Base-by-base conservation (phyloP, 2,113 vertebrate species). In the Laticauda laticaudata region DNA sequence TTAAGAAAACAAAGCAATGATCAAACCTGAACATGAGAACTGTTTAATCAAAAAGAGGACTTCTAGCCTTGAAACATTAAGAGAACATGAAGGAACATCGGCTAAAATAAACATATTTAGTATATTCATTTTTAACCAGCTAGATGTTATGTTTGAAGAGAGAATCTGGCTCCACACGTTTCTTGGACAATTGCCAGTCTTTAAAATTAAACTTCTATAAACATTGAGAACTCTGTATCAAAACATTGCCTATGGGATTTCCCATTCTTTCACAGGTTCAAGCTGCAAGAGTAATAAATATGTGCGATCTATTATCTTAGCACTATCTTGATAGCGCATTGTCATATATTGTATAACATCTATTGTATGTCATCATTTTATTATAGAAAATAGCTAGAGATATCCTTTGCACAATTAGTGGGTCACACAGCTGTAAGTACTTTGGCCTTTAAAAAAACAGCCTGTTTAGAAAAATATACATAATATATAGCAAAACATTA, bases 391-490 rank as follows among this genome's bases (percentile, higher is more conserved):
- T 54, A 64, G 1, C 8, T 34, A 53, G 48, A 26, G 1, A 86
- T 9, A 29, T 7, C 45, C 18, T 20, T 91, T 45, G 18, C 18
- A 34, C 12, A 45, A 88, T 51, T 86, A 53, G 2, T 45, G 20
- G 43, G 11, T 21, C 61, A 85, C 14, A 15, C 24, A 14, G 8
- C 48, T 0, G 87, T 86, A 11, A 0, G 18, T 93, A 0, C 0
- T 86, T 86, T 11, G 0, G 4, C 11, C 18, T 87, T 29, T 0
- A 26, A 53, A 45, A 34, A 69, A 4, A 34, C 11, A 24, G 4
- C 21, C 23, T 12, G 92, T 94, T 92, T 61, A 54, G 89, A 75
- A 26, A 92, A 90, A 59, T 86, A 26, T 48, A 56, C 89, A 93
- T 89, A 7, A 43, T 88, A 61, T 81, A 43, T 15, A 57, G n/a